phyloP scores from a whole-genome alignment of 2,797 vertebrate species.

The Acanthurus tractus region DNA sequence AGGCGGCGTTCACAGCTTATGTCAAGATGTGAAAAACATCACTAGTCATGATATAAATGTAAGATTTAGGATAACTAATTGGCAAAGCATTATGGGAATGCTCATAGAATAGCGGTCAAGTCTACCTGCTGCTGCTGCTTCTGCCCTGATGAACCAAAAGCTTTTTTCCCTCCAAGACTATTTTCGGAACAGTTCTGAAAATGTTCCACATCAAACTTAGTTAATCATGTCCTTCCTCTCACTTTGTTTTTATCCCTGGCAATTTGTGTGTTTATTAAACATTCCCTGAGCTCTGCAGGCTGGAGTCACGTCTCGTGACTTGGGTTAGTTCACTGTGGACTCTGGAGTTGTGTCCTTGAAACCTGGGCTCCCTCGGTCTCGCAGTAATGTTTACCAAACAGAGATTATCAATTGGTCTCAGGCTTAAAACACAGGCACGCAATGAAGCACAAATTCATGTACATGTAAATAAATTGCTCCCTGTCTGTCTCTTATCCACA shows the following conservation, averaged over 20 bases:
- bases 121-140: neutral
- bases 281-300: conserved; percentile 43
- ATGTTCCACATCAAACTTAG: conserved; percentile 26
- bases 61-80: conserved; percentile 28
- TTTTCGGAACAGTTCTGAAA: conserved; percentile 49
- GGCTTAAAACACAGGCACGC: conserved; percentile 35
- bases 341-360: conserved; percentile 56
- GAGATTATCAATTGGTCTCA: conserved; percentile 65
- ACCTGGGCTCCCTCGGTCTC: conserved; percentile 52
- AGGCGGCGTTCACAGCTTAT: neutral
- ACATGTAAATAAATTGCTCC: conserved; percentile 18
- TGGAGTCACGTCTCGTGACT: conserved; percentile 37
- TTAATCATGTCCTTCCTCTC: conserved; percentile 55
- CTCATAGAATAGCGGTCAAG: neutral
- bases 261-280: conserved; percentile 74
- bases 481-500: too few species aligned
- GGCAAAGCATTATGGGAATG: neutral
- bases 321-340: conserved; percentile 4
- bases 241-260: conserved; percentile 55
- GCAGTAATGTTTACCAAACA: conserved; percentile 75
- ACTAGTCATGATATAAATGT: neutral
- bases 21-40: conserved; percentile 22
- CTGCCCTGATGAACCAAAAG: conserved; percentile 17
- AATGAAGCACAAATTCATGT: conserved; percentile 12
- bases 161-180: conserved; percentile 12